Evolutionary conservation across 2,113 vertebrate species (phyloP).

Genomic region (Prionailurus bengalensis): DNA sequence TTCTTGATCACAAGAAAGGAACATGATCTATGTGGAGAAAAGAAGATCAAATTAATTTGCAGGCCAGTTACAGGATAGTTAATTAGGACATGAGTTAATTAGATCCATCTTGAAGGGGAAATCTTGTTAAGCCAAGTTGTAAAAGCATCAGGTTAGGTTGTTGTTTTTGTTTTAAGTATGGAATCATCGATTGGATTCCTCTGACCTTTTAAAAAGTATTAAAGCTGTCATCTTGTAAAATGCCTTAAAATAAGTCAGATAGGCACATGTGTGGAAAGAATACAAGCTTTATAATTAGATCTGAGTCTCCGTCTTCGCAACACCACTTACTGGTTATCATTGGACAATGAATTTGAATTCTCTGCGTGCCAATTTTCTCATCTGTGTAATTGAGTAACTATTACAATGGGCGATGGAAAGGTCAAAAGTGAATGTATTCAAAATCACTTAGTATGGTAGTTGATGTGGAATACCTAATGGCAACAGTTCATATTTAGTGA

Average conservation of each 20-base stretch:
- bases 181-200: neutral
- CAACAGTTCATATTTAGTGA: neutral
- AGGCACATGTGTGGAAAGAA: neutral
- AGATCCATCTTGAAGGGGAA: neutral
- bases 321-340: neutral
- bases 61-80: neutral
- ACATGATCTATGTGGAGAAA: neutral
- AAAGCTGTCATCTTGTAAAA: neutral
- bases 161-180: neutral
- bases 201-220: neutral
- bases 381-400: neutral
- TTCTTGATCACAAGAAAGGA: neutral
- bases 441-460: neutral
- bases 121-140: neutral
- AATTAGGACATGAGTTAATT: conserved; percentile 16
- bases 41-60: neutral
- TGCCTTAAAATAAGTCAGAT: neutral
- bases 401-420: neutral
- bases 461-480: neutral
- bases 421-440: neutral
- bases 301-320: neutral
- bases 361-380: neutral
- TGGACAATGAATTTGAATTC: neutral
- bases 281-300: neutral
- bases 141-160: neutral